Conservation (phyloP, 2,797 vertebrate genomes). For the Bradypodion pumilum region DNA sequence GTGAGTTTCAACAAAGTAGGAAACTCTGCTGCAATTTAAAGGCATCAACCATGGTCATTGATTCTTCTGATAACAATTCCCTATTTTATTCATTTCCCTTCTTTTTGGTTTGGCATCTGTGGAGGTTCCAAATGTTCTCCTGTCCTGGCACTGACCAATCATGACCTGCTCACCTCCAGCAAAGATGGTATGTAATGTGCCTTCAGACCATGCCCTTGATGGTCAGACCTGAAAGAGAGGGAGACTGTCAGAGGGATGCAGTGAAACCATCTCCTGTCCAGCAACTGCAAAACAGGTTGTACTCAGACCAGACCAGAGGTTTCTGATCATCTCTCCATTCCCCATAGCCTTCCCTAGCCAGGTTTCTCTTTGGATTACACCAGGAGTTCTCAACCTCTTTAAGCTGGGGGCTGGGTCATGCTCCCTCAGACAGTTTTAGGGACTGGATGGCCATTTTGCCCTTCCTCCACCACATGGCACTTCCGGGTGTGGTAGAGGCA, state of each 20-base stretch:
- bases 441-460: too few species aligned
- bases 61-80: neutral
- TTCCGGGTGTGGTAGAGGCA: too few species aligned
- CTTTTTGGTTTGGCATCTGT: neutral
- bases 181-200: neutral
- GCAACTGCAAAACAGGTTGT: neutral
- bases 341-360: neutral
- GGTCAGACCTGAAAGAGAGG: neutral
- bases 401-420: too few species aligned
- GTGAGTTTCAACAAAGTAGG: neutral
- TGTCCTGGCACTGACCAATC: neutral
- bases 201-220: neutral
- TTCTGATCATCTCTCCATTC: neutral
- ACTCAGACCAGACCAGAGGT: neutral
- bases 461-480: too few species aligned
- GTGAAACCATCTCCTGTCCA: neutral
- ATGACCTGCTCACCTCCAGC: neutral
- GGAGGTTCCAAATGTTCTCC: neutral
- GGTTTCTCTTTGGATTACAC: neutral
- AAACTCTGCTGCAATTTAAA: neutral
- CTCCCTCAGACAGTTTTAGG: too few species aligned
- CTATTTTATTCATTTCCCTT: neutral
- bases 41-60: neutral
- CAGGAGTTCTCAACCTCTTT: too few species aligned
- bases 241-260: neutral